Evolutionary conservation across 1,140 invertebrate genomes (phyloP).

Genomic region (Drosophila simulans): DNA sequence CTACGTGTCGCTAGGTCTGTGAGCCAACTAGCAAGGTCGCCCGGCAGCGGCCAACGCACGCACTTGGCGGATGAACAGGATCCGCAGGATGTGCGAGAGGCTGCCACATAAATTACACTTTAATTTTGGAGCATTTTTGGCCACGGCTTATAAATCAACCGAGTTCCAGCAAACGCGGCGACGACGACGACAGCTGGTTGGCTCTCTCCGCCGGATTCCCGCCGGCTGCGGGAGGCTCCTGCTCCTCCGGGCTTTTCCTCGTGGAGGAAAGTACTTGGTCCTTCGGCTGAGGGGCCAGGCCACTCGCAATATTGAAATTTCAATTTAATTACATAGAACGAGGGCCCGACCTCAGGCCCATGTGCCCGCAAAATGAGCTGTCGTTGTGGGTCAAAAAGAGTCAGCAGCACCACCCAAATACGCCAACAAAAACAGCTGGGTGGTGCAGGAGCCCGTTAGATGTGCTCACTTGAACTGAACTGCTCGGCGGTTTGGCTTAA

Average conservation of each 20-base stretch:
- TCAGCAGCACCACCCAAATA: constrained; percentile 11
- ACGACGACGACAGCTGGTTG: constrained; percentile 29
- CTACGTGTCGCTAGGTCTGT: constrained; percentile 2
- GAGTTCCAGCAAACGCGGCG: constrained; percentile 33
- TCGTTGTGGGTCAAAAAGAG: constrained; percentile 50
- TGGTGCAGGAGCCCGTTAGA: constrained; percentile 24
- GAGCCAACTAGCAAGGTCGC: constrained; percentile 35
- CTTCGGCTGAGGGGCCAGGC: constrained; percentile 17
- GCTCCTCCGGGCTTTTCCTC: neutral
- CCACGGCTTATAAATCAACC: constrained; percentile 79
- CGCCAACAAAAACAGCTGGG: constrained; percentile 4
- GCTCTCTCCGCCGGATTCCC: constrained; percentile 37
- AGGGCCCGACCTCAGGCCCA: constrained; percentile 51
- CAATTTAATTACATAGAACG: constrained; percentile 81
- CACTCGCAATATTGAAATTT: constrained; percentile 81
- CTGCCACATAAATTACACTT: constrained; percentile 79
- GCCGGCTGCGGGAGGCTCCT: constrained; percentile 27
- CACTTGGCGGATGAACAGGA: constrained; percentile 70
- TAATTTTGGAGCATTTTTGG: constrained; percentile 83
- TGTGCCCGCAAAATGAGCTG: constrained; percentile 67
- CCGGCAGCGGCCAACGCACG: constrained; percentile 43
- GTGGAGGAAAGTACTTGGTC: neutral
- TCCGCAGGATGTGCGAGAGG: constrained; percentile 48
- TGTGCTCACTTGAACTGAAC: constrained; percentile 59
- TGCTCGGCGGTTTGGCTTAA: constrained; percentile 74